Conservation (phyloP, 2,797 vertebrate genomes). For the Silurus lanzhouensis region DNA sequence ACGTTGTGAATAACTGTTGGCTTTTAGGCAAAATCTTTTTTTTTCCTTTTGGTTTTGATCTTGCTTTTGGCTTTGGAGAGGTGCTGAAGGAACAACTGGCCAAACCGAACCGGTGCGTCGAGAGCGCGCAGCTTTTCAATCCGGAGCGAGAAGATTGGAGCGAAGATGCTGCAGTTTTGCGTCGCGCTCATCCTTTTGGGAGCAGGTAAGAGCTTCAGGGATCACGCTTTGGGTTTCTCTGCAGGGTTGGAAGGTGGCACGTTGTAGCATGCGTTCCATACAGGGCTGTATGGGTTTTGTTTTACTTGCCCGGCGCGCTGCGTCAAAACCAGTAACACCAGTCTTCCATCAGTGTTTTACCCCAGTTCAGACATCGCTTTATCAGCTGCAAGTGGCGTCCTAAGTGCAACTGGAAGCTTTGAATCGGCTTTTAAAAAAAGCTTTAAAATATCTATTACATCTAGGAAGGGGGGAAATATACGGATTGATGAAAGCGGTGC, state of each 20-base stretch:
- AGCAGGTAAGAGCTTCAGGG: constrained; percentile 70
- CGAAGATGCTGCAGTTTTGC: constrained; percentile 70
- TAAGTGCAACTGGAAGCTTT: background rate
- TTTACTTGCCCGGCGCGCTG: constrained; percentile 8
- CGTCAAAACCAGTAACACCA: constrained; percentile 30
- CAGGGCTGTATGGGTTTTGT: background rate
- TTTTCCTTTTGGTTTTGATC: background rate
- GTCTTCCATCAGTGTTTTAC: background rate
- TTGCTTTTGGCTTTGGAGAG: background rate
- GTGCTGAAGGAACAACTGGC: background rate
- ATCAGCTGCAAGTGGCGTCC: background rate
- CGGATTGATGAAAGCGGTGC: background rate
- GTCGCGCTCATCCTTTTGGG: constrained; percentile 74
- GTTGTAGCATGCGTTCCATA: background rate
- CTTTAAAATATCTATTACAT: background rate
- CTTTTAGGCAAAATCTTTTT: background rate
- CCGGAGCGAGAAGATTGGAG: constrained; percentile 23
- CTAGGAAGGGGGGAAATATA: background rate
- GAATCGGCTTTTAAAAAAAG: background rate
- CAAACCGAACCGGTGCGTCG: background rate
- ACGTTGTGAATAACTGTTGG: background rate
- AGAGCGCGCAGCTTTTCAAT: constrained; percentile 38
- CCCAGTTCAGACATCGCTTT: background rate
- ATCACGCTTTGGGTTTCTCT: background rate
- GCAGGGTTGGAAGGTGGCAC: background rate